Evolutionary conservation across 2,888 invertebrate genomes (phyloP).

Genomic region (Zygogramma bicolorata): DNA sequence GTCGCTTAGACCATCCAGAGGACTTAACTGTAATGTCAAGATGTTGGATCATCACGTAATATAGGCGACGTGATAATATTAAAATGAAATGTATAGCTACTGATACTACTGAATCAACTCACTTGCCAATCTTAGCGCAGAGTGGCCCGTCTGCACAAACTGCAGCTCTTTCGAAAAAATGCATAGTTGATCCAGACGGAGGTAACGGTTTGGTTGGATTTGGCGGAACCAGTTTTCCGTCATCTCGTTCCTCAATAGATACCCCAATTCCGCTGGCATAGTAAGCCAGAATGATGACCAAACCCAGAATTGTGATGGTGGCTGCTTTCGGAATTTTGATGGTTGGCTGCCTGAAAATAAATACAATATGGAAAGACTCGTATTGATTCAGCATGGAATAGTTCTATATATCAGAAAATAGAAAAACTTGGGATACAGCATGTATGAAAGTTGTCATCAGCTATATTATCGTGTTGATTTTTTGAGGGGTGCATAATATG

Average conservation of each 20-base stretch:
- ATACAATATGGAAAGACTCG: neutral
- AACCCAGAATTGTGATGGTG: neutral
- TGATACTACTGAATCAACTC: constrained; percentile 51
- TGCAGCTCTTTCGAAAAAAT: constrained; percentile 76
- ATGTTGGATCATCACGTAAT: too few relatives aligned
- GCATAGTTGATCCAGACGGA: constrained; percentile 77
- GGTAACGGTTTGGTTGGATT: constrained; percentile 75
- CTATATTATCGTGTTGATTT: too few relatives aligned
- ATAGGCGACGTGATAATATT: too few relatives aligned
- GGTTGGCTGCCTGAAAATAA: neutral
- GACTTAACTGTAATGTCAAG: too few relatives aligned
- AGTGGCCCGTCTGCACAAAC: constrained; percentile 82
- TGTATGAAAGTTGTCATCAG: too few relatives aligned
- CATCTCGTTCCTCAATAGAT: neutral
- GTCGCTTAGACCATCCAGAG: too few relatives aligned
- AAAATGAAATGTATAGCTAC: too few relatives aligned
- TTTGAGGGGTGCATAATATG: too few relatives aligned
- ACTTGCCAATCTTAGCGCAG: constrained; percentile 86
- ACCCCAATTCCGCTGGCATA: neutral
- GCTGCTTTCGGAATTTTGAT: neutral
- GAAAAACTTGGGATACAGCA: too few relatives aligned
- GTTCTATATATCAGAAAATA: too few relatives aligned
- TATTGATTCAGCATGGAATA: neutral
- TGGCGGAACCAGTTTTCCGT: constrained; percentile 67
- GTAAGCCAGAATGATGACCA: neutral